Evolutionary conservation across 2,888 invertebrate genomes (phyloP).

Genomic region (Epinotia nisella): DNA sequence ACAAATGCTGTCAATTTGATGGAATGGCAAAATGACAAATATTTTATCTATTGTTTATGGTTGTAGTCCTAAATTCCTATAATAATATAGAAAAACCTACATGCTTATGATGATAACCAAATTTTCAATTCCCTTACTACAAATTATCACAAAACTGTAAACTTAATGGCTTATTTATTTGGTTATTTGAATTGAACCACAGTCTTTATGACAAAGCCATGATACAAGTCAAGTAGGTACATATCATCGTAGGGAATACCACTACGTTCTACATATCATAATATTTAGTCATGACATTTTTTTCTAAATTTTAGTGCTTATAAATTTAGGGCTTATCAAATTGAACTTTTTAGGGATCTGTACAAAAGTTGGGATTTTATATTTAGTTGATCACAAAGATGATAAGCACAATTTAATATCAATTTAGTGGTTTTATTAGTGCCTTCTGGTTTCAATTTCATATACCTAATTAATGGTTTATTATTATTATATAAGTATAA

Average conservation of each 20-base stretch:
- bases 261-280: no score
- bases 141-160: neutral
- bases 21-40: conserved; percentile 1
- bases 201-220: no score
- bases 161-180: no score
- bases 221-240: no score
- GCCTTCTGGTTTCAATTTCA: neutral
- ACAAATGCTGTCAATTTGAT: conserved; percentile 39
- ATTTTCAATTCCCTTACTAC: neutral
- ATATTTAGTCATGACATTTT: no score
- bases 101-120: neutral
- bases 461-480: neutral
- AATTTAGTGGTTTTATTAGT: neutral
- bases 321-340: neutral
- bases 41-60: conserved; percentile 17
- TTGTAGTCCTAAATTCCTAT: neutral
- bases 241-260: no score
- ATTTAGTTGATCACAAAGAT: neutral
- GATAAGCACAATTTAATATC: neutral
- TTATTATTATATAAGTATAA: neutral
- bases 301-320: neutral
- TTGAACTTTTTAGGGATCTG: neutral
- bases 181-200: no score
- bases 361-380: neutral
- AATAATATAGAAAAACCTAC: conserved; percentile 1